These are phyloP conservation scores for Gortyna flavago DNA, from an alignment of 2,888 invertebrate genomes.

Conservation along the genomic window DNA sequence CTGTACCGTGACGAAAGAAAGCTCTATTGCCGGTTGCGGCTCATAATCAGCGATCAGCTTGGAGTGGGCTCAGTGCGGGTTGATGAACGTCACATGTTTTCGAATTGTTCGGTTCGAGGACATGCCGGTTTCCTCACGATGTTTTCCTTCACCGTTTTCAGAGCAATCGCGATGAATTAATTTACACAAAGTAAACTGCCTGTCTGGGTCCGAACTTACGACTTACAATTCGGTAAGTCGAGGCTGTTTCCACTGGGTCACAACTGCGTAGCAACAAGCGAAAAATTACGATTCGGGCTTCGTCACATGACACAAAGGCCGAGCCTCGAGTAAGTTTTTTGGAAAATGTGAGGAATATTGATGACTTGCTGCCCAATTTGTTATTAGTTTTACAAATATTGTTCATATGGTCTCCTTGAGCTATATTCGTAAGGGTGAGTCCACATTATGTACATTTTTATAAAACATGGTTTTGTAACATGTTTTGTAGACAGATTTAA, in stretches of 20 bases:
- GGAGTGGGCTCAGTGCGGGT: not conserved
- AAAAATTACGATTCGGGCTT: constrained; percentile 28
- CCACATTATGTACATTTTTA: not conserved
- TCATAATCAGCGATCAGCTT: not conserved
- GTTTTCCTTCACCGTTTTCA: not conserved
- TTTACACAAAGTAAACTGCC: not conserved
- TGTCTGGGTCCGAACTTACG: not conserved
- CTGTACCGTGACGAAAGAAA: not conserved
- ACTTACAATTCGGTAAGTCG: not conserved
- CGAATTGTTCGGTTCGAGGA: not conserved
- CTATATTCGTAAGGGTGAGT: not conserved
- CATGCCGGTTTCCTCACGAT: not conserved
- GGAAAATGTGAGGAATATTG: constrained; percentile 32
- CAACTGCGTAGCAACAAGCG: too few relatives aligned
- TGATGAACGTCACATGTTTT: not conserved
- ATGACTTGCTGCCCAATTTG: constrained; percentile 11
- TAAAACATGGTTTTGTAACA: not conserved
- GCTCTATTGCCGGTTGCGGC: not conserved
- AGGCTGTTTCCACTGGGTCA: not conserved
- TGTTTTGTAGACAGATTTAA: not conserved
- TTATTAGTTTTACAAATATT: not conserved
- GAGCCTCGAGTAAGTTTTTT: constrained; percentile 14
- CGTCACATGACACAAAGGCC: constrained; percentile 7
- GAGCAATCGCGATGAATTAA: not conserved
- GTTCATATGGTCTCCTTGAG: not conserved